phyloP scores from a whole-genome alignment of 2,888 invertebrate genomes.

The Teinopalpus imperialis region DNA sequence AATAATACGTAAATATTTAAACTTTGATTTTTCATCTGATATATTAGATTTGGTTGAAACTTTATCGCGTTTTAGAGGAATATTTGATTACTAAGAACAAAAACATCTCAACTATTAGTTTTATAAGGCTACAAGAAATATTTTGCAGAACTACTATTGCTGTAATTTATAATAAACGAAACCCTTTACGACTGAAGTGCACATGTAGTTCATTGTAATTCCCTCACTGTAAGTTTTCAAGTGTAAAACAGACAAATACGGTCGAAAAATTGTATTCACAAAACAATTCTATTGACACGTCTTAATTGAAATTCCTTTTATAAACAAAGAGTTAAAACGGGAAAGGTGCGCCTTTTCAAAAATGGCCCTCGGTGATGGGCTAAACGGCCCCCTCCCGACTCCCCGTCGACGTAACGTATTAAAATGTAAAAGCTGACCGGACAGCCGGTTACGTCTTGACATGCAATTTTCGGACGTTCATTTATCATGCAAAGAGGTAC shows the following conservation, averaged over 20 bases:
- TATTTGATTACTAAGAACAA: too few species aligned
- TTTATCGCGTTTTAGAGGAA: not conserved
- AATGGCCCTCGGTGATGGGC: slow-evolving; percentile 53
- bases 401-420: slow-evolving; percentile 62
- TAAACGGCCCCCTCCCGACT: slow-evolving; percentile 50
- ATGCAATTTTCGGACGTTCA: slow-evolving; percentile 76
- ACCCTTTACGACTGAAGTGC: too few species aligned
- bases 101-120: too few species aligned
- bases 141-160: too few species aligned
- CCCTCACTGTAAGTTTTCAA: too few species aligned
- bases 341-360: slow-evolving; percentile 13
- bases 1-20: slow-evolving; percentile 43
- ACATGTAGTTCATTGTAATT: too few species aligned
- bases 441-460: slow-evolving; percentile 73
- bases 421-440: slow-evolving; percentile 66
- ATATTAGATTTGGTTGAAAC: slow-evolving; percentile 29
- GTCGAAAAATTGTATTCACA: too few species aligned
- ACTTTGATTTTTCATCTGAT: slow-evolving; percentile 43
- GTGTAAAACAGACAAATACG: too few species aligned
- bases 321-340: slow-evolving; percentile 17
- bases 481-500: slow-evolving; percentile 61
- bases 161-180: too few species aligned
- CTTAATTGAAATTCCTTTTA: slow-evolving; percentile 23
- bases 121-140: too few species aligned
- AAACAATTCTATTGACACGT: slow-evolving; percentile 4